These are phyloP conservation scores for Orthonevra nobilis DNA, from an alignment of 2,888 invertebrate species.

Conservation along the genomic window DNA sequence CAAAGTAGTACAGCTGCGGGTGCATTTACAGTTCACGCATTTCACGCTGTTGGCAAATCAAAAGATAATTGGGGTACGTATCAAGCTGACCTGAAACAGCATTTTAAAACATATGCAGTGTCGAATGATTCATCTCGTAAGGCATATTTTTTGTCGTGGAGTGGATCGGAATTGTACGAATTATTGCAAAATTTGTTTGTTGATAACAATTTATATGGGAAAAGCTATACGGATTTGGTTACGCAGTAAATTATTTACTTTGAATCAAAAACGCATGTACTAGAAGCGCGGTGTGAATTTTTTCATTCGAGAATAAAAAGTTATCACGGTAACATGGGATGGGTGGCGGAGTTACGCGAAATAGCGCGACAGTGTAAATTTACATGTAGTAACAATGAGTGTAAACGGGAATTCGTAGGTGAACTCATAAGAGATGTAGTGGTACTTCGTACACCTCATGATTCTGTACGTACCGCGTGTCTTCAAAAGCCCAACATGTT, in stretches of 20 bases:
- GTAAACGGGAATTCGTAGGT: conserved; percentile 17
- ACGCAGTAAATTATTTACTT: conserved; percentile 16
- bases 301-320: conserved; percentile 25
- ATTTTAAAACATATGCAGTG: conserved; percentile 17
- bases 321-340: conserved; percentile 9
- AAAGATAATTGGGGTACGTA: conserved; percentile 13
- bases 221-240: not conserved
- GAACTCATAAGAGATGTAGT: conserved; percentile 30
- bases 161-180: conserved; percentile 17
- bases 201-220: not conserved
- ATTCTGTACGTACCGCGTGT: conserved; percentile 15
- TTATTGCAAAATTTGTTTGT: conserved; percentile 19
- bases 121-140: not conserved
- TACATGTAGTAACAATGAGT: conserved; percentile 1
- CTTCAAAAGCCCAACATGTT: conserved; percentile 28
- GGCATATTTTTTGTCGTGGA: conserved; percentile 13
- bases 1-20: too few relatives aligned
- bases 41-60: conserved; percentile 2
- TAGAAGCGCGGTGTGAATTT: not conserved
- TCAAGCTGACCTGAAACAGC: conserved; percentile 24
- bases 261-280: not conserved
- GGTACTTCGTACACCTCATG: conserved; percentile 23
- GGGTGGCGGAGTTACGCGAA: conserved; percentile 29
- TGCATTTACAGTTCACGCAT: too few relatives aligned
- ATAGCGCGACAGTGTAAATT: conserved; percentile 26